Percentiles rank a stretch among this genome's conserved stretches.
These are phyloP conservation scores for Patella pellucida DNA, from an alignment of 2,888 invertebrate genomes.

Conservation along the genomic window DNA sequence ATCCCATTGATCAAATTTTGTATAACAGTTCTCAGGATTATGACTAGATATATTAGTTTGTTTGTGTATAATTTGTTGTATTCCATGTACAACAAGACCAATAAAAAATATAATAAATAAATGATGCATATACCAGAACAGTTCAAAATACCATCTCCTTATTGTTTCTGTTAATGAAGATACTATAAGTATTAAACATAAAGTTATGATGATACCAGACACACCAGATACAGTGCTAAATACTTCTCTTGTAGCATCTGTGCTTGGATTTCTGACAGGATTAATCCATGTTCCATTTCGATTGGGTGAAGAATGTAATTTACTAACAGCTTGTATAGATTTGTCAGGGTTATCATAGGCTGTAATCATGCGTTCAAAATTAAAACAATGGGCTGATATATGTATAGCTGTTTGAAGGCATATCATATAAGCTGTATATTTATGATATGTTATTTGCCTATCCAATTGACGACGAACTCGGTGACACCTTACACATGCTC, in stretches of 20 bases:
- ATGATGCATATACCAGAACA: conserved; percentile 71
- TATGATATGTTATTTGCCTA: conserved; percentile 69
- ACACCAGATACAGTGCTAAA: conserved; percentile 64
- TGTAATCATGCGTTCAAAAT: conserved; percentile 65
- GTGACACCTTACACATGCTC: conserved; percentile 57
- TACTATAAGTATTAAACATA: conserved; percentile 66
- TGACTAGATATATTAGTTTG: conserved; percentile 64
- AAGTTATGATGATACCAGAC: conserved; percentile 66
- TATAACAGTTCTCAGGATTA: conserved; percentile 57
- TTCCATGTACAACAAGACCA: conserved; percentile 67
- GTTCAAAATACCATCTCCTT: conserved; percentile 69
- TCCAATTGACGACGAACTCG: conserved; percentile 63
- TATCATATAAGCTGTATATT: conserved; percentile 67
- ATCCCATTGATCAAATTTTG: conserved; percentile 59
- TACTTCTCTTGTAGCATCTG: conserved; percentile 61
- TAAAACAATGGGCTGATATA: conserved; percentile 66
- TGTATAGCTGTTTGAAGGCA: conserved; percentile 68
- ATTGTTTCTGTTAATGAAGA: conserved; percentile 68
- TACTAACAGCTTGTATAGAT: conserved; percentile 49
- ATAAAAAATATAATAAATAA: conserved; percentile 68
- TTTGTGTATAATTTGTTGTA: conserved; percentile 66
- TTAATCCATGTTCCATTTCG: conserved; percentile 64
- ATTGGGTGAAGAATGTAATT: conserved; percentile 45
- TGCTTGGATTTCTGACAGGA: conserved; percentile 54
- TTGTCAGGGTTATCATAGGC: conserved; percentile 46